phyloP scores from a whole-genome alignment of 2,888 invertebrate species.

The Hofmannophila pseudospretella region DNA sequence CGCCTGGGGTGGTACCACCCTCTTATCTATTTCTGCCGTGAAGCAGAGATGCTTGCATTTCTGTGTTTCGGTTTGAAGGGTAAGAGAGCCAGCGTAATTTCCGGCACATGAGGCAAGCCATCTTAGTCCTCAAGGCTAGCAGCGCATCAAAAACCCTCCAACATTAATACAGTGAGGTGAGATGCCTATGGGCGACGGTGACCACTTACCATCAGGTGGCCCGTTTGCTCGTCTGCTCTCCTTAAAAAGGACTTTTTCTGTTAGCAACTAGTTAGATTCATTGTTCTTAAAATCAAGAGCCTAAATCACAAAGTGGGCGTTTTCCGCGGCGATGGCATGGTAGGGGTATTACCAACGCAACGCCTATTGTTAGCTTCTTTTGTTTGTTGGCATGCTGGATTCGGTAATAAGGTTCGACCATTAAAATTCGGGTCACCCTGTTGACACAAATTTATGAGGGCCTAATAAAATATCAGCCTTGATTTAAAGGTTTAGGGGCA shows the following conservation, averaged over 20 bases:
- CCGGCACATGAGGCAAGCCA: too few species aligned
- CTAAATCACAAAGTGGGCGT: slow-evolving; percentile 10
- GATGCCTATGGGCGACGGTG: too few species aligned
- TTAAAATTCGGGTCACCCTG: slow-evolving; percentile 70
- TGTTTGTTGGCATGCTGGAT: slow-evolving; percentile 58
- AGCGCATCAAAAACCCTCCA: too few species aligned
- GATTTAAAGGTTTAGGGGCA: slow-evolving; percentile 31
- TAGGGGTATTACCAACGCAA: slow-evolving; percentile 28
- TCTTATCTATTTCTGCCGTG: too few species aligned
- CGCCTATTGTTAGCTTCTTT: slow-evolving; percentile 58
- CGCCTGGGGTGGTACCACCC: too few species aligned
- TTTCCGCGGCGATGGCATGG: slow-evolving; percentile 4
- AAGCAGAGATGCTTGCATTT: too few species aligned
- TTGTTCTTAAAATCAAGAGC: neutral
- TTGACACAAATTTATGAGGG: slow-evolving; percentile 70
- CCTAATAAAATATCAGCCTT: slow-evolving; percentile 49
- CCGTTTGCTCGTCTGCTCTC: too few species aligned
- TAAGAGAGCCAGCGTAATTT: too few species aligned
- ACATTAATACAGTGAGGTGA: too few species aligned
- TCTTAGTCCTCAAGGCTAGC: too few species aligned
- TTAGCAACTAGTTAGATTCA: slow-evolving; percentile 1
- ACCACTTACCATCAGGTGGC: too few species aligned
- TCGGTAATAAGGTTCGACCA: slow-evolving; percentile 59
- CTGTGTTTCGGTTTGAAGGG: too few species aligned
- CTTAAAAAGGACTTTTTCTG: neutral